A percentile compares a stretch with the other conserved stretches of the same genome.
Evolutionary conservation across 2,888 invertebrate species (phyloP).

Genomic region (Margaritifera margaritifera): DNA sequence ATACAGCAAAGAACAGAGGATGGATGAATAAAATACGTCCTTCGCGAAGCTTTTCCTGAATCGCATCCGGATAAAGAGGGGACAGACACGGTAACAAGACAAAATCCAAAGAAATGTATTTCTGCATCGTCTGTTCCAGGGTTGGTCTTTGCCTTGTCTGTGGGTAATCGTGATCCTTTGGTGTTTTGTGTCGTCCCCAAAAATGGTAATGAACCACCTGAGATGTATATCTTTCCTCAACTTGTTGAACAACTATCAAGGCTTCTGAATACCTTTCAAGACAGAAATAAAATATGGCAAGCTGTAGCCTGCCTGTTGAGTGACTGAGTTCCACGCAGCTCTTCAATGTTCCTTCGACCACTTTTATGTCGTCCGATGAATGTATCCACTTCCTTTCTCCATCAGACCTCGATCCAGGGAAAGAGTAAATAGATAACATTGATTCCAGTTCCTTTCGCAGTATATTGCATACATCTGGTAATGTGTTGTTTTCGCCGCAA

Average conservation of each 20-base stretch:
- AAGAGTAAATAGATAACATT: too few relatives aligned
- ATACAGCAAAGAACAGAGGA: constrained; percentile 2
- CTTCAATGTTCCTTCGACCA: too few relatives aligned
- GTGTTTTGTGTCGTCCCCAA: constrained; percentile 3
- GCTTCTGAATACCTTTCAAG: not conserved
- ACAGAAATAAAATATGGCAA: constrained; percentile 1
- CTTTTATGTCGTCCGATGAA: too few relatives aligned
- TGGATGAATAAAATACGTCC: not conserved
- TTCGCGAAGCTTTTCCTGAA: not conserved
- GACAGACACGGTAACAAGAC: not conserved
- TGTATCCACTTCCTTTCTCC: too few relatives aligned
- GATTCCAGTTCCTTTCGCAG: too few relatives aligned
- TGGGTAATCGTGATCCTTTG: constrained; percentile 6
- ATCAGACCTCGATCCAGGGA: too few relatives aligned
- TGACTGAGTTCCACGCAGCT: too few relatives aligned
- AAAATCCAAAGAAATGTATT: constrained; percentile 6
- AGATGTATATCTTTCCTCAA: not conserved
- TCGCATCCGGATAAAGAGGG: constrained; percentile 2
- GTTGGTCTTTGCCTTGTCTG: not conserved
- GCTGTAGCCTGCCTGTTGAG: too few relatives aligned
- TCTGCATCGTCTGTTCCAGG: constrained; percentile 3
- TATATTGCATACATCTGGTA: too few relatives aligned
- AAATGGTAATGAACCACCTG: constrained; percentile 6
- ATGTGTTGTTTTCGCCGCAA: too few relatives aligned
- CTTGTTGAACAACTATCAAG: not conserved